Evolutionary conservation across 2,113 vertebrate genomes (phyloP), one percentile per base, ranked within the genome.

Genomic region (Petromus typicus): DNA sequence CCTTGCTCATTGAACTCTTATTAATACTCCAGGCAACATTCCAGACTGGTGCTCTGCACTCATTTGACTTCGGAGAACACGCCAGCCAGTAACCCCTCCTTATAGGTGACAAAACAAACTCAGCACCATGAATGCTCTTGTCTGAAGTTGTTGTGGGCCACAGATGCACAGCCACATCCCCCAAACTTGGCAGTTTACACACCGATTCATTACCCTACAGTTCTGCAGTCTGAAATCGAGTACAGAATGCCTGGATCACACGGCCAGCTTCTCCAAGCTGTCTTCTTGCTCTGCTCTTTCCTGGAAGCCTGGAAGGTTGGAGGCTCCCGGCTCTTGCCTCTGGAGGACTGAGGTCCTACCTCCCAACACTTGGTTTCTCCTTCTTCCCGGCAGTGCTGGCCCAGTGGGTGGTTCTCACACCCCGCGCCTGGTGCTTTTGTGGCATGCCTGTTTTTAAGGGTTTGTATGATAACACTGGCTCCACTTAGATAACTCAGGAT

Each of bases 381-480:
- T 12, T 25, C 37, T 48, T 20, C 12, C 34, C 7, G 69, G 23
- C 51, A 45, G 8, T 12, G 20, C 17, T 2, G 5, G 59, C 7
- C 8, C 3, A 16, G 0, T 0, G 6, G 54, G 5, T 30, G 9
- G 1, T 7, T 54, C 69, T 75, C 7, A 5, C 4, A 7, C 69
- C 82, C 34, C 64, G 61, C 34, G 11, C n/a, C 78, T 69, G 25
- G 37, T 40, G 5, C 37, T 20, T 81, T 34, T 30, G 18, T 56
- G 14, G 69, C 73, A 23, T 54, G 43, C 27, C 59, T 90, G 25
- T 51, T 27, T 25, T 40, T 64, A 48, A 80, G 23, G 20, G 16
- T 14, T 81, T 45, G 12, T 71, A 3, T 40, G 45, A 54, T 51
- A 37, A 75, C 5, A 43, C 0, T 8, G 27, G 18, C 1, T 9